Percentiles rank a stretch among this genome's conserved stretches.
phyloP scores from a whole-genome alignment of 2,888 invertebrate genomes.

The Tinea trinotella region DNA sequence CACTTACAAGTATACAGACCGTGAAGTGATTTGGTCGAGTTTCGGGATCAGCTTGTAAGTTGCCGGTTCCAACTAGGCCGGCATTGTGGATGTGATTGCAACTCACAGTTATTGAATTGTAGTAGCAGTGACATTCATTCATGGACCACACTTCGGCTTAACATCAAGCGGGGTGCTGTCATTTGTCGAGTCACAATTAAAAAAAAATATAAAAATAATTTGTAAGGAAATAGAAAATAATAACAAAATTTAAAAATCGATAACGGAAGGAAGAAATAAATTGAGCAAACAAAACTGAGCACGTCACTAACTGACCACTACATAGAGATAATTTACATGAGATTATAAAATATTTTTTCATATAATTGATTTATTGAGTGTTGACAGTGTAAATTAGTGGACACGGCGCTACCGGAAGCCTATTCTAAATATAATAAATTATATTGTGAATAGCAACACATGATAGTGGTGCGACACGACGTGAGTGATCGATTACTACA shows the following conservation, averaged over 20 bases:
- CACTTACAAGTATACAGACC: too few species aligned
- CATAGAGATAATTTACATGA: conserved; percentile 16
- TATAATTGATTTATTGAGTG: conserved; percentile 66
- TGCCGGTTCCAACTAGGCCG: too few species aligned
- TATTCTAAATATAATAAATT: conserved; percentile 60
- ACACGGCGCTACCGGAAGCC: conserved; percentile 49
- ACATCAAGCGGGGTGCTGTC: too few species aligned
- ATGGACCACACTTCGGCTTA: too few species aligned
- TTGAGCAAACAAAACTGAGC: background rate
- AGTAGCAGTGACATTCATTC: too few species aligned
- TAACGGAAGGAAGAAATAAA: conserved; percentile 13
- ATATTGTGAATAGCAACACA: conserved; percentile 30
- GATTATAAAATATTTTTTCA: conserved; percentile 27
- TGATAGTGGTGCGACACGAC: conserved; percentile 38
- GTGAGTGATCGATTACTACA: conserved; percentile 43
- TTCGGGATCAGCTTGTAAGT: too few species aligned
- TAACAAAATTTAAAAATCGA: background rate
- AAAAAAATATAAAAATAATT: too few species aligned
- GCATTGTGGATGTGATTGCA: too few species aligned
- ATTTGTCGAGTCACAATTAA: too few species aligned
- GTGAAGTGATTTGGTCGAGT: too few species aligned
- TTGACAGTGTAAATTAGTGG: conserved; percentile 46
- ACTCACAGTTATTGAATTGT: too few species aligned
- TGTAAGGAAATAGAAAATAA: conserved; percentile 6
- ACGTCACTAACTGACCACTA: conserved; percentile 1